Evolutionary conservation across 2,888 invertebrate genomes (phyloP).

Genomic region (Cepaea hortensis): DNA sequence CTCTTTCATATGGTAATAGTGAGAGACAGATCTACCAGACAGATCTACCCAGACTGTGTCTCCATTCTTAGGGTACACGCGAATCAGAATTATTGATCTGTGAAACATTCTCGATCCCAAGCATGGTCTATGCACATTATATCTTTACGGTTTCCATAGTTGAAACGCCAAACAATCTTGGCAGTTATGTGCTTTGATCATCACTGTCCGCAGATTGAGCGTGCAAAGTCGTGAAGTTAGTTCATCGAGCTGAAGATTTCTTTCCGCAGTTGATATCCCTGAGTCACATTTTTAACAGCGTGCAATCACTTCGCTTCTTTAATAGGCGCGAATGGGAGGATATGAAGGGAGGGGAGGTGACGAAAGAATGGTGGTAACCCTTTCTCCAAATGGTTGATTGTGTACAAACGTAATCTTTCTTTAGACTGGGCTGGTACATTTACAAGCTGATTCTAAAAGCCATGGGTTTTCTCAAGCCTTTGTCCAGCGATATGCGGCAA

Average conservation of each 20-base stretch:
- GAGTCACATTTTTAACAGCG: not conserved
- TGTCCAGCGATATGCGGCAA: conserved; percentile 18
- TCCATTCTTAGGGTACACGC: too few species aligned
- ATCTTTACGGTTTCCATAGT: too few species aligned
- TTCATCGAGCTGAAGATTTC: not conserved
- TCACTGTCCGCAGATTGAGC: not conserved
- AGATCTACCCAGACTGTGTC: too few species aligned
- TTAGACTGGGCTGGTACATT: conserved; percentile 17
- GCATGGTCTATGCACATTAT: too few species aligned
- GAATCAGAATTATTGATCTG: too few species aligned
- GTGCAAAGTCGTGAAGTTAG: not conserved
- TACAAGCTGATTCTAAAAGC: conserved; percentile 29
- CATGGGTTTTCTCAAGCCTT: conserved; percentile 12
- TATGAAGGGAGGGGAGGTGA: not conserved
- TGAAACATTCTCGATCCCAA: too few species aligned
- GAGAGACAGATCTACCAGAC: too few species aligned
- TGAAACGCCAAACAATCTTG: too few species aligned
- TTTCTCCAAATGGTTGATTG: not conserved
- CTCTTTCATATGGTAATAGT: too few species aligned
- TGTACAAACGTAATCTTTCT: conserved; percentile 19
- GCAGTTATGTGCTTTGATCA: not conserved
- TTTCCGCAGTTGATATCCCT: not conserved
- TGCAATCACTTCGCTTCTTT: not conserved
- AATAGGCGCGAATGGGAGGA: not conserved
- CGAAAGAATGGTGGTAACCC: not conserved